Conservation (phyloP, 2,888 invertebrate species). For the Oscheius myriophilus region DNA sequence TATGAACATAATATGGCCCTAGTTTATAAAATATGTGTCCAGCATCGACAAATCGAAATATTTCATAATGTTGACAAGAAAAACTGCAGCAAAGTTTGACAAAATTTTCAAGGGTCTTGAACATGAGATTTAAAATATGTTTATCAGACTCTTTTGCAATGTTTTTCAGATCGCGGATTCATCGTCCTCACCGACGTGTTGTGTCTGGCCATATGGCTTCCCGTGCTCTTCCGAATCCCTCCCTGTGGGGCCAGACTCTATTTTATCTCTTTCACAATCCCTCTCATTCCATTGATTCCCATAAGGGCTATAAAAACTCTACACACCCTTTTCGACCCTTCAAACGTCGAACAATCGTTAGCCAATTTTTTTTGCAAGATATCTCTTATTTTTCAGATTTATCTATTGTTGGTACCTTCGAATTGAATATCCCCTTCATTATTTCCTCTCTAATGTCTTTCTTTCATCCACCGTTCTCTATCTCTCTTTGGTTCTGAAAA, state of each 20-base stretch:
- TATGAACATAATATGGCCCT: no score
- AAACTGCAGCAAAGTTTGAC: no score
- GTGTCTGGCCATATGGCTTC: neutral
- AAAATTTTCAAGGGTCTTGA: no score
- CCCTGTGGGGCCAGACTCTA: neutral
- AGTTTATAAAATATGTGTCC: no score
- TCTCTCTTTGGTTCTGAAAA: slow-evolving; percentile 2
- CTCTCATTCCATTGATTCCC: neutral
- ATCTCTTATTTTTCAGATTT: neutral
- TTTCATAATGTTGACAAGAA: neutral
- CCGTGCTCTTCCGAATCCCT: neutral
- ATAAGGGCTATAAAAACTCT: neutral
- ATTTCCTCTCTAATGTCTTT: slow-evolving; percentile 5
- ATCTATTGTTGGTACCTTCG: slow-evolving; percentile 25
- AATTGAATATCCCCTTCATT: slow-evolving; percentile 16
- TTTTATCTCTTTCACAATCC: slow-evolving; percentile 1
- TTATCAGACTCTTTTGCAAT: no score
- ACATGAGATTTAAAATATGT: no score
- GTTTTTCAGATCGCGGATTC: slow-evolving; percentile 10
- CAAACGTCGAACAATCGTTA: slow-evolving; percentile 18
- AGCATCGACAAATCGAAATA: no score
- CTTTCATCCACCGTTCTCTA: neutral
- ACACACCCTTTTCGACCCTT: slow-evolving; percentile 21
- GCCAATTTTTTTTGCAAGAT: neutral
- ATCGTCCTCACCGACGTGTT: slow-evolving; percentile 10